Base-by-base conservation (phyloP, 2,113 vertebrate species). In the Diglossa brunneiventris region DNA sequence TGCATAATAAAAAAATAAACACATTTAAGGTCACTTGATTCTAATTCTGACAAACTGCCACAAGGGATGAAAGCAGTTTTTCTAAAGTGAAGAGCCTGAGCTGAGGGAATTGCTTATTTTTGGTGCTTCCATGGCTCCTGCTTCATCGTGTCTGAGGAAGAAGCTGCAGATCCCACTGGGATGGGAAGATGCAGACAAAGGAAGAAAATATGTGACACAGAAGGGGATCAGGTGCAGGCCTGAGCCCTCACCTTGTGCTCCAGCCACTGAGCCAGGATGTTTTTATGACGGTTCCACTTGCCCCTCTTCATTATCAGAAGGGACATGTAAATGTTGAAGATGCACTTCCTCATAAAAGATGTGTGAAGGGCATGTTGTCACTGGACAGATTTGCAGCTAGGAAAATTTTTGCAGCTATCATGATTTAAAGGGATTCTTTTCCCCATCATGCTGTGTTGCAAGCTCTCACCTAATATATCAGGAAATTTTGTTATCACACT, bases 1-100 rank as follows among this genome's bases (percentile, higher is more conserved):
- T 86, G 90, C 39, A 70, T 90, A 73, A 89, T 74, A 75, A 89
- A 89, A 94, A 83, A 37, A 95, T 72, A 94, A 95, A 79, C 74
- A 79, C 53, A 53, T 76, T 94, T 94, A 76, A 94, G 37, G 74
- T 89, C 84, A 69, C 46, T 91, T 84, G 66, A 87, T 95, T 89
- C 74, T 75, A 82, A 89, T 84, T 91, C 62, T 91, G 78, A 94
- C 69, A 95, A 94, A 68, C 58, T 92, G 83, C 69, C 73, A 84
- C 72, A 68, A 66, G 58, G 74, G 49, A 87, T 82, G 58, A 92
- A 89, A 84, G 23, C 44, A 78, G 64, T 8, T 69, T 87, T 89
- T 82, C 53, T 75, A 39, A 90, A 76, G 35, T 61, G 41, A 77
- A 92, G 26, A 83, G 55, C 22, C 63, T 74, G 47, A 88, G 56